Base-by-base conservation (phyloP, 2,888 invertebrate genomes). In the Hetaerina titia region DNA sequence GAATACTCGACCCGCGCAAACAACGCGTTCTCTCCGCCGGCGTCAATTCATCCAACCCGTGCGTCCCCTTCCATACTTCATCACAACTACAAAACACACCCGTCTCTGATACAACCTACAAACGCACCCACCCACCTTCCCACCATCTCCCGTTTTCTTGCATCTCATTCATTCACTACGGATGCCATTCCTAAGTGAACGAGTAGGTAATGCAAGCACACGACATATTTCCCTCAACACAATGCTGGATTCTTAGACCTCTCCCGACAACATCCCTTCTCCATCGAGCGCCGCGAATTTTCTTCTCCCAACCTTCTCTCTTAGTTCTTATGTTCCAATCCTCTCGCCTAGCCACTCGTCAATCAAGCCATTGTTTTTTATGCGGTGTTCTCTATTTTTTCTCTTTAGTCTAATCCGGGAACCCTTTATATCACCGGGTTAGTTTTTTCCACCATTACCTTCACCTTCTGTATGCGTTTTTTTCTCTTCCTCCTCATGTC, bases 321-420 rank as follows among this genome's bases (percentile, higher is more conserved):
- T 13, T 5, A 19, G 13, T 17, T 22, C 69, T 13, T n/a, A 57
- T 57, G 57, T 13, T n/a, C 22, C 81, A 22, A 13, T 81, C 31
- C n/a, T n/a, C 22, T 45, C 57, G 64, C 22, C 90, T 11, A 64
- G 9, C 2, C 6, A 56, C 90, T 69, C 92, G 69, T 92, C 69
- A 69, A n/a, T 74, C 74, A 92, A 58, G 9, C 92, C 74, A 56
- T 92, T 92, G 92, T 92, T 92, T 92, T 92, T 92, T 92, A 92
- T 57, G 31, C 2, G 56, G 45, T 69, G 69, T 45, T 45, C 69
- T 1, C 64, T 11, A 74, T 92, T 92, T 92, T 92, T 69, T 56
- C 81, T 22, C 92, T 69, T 92, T 60, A 56, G 69, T 92, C n/a
- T 69, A 92, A 69, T 74, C 92, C 13, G 74, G 57, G 56, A 69